phyloP scores from a whole-genome alignment of 2,888 invertebrate genomes.

The Caenorhabditis sp. region DNA sequence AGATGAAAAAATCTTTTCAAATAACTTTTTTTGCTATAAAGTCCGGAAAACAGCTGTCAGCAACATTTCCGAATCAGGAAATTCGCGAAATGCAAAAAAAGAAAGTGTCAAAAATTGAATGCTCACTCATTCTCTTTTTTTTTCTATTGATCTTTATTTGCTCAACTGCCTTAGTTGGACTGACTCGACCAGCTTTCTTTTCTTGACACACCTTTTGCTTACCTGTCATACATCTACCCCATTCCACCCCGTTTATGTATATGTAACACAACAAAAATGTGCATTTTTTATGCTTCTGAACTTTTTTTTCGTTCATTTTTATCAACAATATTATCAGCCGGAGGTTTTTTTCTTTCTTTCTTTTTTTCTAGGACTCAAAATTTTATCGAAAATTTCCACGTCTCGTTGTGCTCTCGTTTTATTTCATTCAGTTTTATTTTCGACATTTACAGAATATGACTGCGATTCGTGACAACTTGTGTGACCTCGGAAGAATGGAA shows the following conservation, averaged over 20 bases:
- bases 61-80: neutral
- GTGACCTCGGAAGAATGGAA: conserved; percentile 53
- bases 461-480: conserved; percentile 53
- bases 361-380: conserved; percentile 7
- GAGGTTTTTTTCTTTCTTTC: conserved; percentile 3
- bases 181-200: conserved; percentile 29
- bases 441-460: conserved; percentile 14
- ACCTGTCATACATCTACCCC: neutral
- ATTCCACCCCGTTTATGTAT: neutral
- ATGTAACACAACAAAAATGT: neutral
- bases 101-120: conserved; percentile 4
- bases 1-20: neutral
- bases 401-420: conserved; percentile 4
- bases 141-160: conserved; percentile 20
- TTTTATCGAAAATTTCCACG: conserved; percentile 4
- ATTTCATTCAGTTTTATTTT: neutral
- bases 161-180: conserved; percentile 43
- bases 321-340: conserved; percentile 9
- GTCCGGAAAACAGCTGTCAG: neutral
- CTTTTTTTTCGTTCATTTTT: conserved; percentile 7
- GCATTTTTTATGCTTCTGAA: neutral
- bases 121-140: neutral
- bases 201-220: conserved; percentile 6
- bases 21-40: neutral
- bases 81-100: neutral